Conservation (phyloP, 2,797 vertebrate species). For the Malacoraja senta region DNA sequence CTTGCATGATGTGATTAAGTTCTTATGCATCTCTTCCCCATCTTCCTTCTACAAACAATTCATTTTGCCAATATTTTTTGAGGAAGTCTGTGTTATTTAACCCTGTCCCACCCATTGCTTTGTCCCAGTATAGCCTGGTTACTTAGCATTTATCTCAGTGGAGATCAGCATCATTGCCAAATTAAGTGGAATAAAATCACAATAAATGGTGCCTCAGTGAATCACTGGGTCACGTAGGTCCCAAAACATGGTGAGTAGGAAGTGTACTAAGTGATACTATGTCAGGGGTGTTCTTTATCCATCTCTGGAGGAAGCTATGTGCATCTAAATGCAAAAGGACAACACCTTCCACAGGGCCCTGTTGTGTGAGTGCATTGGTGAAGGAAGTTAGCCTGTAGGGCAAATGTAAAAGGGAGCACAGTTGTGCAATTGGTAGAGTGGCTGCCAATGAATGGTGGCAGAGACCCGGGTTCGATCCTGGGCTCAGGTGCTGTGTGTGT, state of each 20-base stretch:
- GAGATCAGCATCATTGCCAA: not conserved
- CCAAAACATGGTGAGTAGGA: no score
- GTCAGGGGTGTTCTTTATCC: not conserved
- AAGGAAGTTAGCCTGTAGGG: not conserved
- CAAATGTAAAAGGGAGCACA: no score
- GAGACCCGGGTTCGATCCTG: no score
- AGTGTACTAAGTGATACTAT: no score
- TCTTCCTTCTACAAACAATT: not conserved
- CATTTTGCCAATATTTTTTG: not conserved
- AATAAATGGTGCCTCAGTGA: not conserved
- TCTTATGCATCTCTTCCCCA: not conserved
- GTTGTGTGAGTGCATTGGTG: not conserved
- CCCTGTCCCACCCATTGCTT: not conserved
- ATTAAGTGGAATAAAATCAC: not conserved
- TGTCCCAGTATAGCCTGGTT: not conserved
- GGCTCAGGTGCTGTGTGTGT: no score
- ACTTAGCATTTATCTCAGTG: not conserved
- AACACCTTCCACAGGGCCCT: not conserved
- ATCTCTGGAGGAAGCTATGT: not conserved
- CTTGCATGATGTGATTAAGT: not conserved
- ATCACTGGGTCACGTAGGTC: not conserved
- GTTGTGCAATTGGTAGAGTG: no score
- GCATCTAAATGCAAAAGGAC: not conserved
- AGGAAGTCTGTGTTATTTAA: constrained; percentile 1
- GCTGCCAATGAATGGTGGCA: no score